These are phyloP conservation scores for Monochamus alternatus DNA, from an alignment of 2,888 invertebrate species.

Conservation along the genomic window DNA sequence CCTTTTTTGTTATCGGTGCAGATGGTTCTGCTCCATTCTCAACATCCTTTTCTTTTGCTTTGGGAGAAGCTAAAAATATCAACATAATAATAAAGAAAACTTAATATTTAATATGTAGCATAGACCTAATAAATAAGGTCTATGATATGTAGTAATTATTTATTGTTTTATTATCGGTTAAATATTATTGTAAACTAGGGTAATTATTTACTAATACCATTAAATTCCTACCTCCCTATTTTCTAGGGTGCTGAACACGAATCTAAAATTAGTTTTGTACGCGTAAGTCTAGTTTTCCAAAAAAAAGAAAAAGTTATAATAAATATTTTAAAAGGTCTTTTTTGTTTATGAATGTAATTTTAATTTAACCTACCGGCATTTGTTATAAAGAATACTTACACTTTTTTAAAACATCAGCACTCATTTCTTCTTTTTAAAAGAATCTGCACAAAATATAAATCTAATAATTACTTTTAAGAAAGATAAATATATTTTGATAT, in stretches of 20 bases:
- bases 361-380: neutral
- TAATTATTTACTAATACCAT: too few relatives aligned
- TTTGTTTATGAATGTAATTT: neutral
- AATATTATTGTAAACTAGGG: too few relatives aligned
- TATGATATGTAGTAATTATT: neutral
- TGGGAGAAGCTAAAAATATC: slow-evolving; percentile 53
- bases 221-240: too few relatives aligned
- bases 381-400: slow-evolving; percentile 47
- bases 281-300: too few relatives aligned
- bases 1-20: slow-evolving; percentile 85
- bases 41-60: slow-evolving; percentile 58
- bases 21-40: slow-evolving; percentile 79
- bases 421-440: slow-evolving; percentile 44
- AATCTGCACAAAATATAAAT: neutral
- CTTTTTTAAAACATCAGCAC: slow-evolving; percentile 56
- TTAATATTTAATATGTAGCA: neutral
- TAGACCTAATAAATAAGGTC: too few relatives aligned
- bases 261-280: too few relatives aligned
- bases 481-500: too few relatives aligned
- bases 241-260: too few relatives aligned
- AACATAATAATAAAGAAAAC: slow-evolving; percentile 2
- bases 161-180: neutral
- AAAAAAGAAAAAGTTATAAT: too few relatives aligned
- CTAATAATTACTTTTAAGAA: too few relatives aligned
- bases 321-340: too few relatives aligned